Evolutionary conservation across 2,797 vertebrate genomes (phyloP).

Genomic region (Trematomus bernacchii): DNA sequence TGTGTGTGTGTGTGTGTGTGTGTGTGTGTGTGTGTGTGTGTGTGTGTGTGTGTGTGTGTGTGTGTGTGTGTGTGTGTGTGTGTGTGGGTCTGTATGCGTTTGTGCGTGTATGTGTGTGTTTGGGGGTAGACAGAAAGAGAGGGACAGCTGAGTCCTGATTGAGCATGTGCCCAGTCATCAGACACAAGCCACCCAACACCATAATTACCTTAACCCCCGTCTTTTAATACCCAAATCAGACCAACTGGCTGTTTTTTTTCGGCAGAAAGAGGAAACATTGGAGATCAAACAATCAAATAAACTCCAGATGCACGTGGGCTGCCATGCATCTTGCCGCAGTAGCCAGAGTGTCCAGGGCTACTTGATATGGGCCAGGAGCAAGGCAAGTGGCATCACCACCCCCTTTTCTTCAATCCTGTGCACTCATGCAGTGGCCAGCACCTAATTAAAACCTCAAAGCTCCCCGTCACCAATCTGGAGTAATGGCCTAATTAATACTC

Average conservation of each 20-base stretch:
- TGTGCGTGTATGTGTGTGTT: conserved; percentile 11
- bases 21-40: conserved; percentile 1
- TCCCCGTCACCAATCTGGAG: conserved; percentile 88
- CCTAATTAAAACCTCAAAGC: conserved; percentile 91
- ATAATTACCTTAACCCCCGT: conserved; percentile 84
- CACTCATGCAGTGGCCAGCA: conserved; percentile 86
- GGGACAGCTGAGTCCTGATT: conserved; percentile 80
- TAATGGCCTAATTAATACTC: conserved; percentile 90
- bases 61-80: background rate
- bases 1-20: background rate
- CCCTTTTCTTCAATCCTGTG: conserved; percentile 82
- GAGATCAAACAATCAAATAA: conserved; percentile 79
- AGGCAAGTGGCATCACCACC: conserved; percentile 79
- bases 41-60: background rate
- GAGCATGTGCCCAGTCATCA: conserved; percentile 82
- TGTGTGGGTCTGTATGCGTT: too few relatives aligned
- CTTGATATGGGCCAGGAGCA: conserved; percentile 82
- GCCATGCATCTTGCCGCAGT: conserved; percentile 73
- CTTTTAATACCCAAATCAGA: conserved; percentile 80
- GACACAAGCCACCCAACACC: conserved; percentile 78
- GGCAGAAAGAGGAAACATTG: conserved; percentile 68
- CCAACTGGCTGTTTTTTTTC: conserved; percentile 73
- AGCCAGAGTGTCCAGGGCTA: conserved; percentile 79
- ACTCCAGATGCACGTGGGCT: conserved; percentile 78
- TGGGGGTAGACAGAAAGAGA: conserved; percentile 66